These are phyloP conservation scores for Lamellibrachia luymesi DNA, from an alignment of 1,140 invertebrate genomes.

Conservation along the genomic window DNA sequence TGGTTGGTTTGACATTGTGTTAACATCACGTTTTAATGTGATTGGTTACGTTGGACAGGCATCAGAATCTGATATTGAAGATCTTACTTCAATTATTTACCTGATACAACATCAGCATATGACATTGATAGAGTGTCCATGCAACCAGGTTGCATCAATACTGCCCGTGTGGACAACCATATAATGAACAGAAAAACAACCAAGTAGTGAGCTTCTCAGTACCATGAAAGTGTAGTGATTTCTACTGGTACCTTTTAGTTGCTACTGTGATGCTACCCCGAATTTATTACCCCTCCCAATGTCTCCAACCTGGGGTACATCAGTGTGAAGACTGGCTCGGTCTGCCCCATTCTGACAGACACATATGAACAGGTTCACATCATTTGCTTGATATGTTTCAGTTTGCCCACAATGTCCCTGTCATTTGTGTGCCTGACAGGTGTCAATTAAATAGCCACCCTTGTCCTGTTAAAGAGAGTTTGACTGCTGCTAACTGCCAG, in stretches of 20 bases:
- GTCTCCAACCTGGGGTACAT: not conserved
- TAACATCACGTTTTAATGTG: not conserved
- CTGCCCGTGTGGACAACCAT: not conserved
- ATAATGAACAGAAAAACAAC: not conserved
- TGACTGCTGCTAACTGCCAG: not conserved
- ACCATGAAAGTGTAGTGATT: not conserved
- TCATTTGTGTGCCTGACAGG: not conserved
- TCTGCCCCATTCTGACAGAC: not conserved
- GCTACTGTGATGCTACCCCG: not conserved
- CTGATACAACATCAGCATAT: not conserved
- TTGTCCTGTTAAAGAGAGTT: not conserved
- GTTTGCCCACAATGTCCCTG: not conserved
- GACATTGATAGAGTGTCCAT: not conserved
- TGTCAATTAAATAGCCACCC: not conserved
- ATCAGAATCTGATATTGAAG: not conserved
- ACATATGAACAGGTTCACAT: not conserved
- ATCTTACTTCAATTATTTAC: constrained; percentile 8
- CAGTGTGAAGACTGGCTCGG: not conserved
- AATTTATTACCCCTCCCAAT: not conserved
- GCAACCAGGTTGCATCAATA: not conserved
- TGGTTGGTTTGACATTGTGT: not conserved
- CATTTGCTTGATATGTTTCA: not conserved
- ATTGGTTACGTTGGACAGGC: not conserved
- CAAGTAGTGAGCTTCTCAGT: not conserved
- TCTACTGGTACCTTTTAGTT: not conserved